phyloP scores from a whole-genome alignment of 2,113 vertebrate genomes.

The Eleginops maclovinus region DNA sequence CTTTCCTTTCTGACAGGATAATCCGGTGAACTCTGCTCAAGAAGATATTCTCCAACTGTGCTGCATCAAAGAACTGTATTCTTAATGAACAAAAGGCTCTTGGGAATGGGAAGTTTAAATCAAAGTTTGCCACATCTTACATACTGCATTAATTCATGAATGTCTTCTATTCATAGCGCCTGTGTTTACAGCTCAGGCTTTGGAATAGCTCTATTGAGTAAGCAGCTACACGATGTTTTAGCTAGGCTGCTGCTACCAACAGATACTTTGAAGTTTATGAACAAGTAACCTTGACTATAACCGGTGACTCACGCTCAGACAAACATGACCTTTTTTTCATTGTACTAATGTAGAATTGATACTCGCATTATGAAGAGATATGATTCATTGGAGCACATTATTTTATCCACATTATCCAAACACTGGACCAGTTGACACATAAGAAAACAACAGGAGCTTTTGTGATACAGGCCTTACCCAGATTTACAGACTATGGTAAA shows the following conservation, averaged over 20 bases:
- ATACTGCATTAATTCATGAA: slow-evolving; percentile 22
- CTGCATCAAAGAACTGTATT: background rate
- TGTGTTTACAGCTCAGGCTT: slow-evolving; percentile 27
- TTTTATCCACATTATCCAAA: background rate
- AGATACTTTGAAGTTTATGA: slow-evolving; percentile 36
- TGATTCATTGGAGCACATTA: background rate
- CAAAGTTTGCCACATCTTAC: background rate
- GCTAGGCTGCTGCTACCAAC: slow-evolving; percentile 13
- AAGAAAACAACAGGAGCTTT: background rate
- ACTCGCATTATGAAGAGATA: background rate
- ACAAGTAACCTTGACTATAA: slow-evolving; percentile 51
- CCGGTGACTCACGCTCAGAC: background rate
- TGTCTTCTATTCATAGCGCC: slow-evolving; percentile 35
- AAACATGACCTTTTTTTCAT: background rate
- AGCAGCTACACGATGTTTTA: background rate
- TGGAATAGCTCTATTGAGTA: slow-evolving; percentile 11
- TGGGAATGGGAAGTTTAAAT: background rate
- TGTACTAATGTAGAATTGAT: background rate
- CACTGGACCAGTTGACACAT: background rate
- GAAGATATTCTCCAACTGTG: background rate
- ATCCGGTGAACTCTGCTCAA: too few species aligned
- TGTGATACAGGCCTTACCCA: background rate
- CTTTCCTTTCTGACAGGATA: too few species aligned
- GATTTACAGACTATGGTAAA: background rate
- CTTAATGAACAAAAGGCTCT: background rate